Base-by-base conservation (phyloP, 2,797 vertebrate species). In the Meda fulgida region DNA sequence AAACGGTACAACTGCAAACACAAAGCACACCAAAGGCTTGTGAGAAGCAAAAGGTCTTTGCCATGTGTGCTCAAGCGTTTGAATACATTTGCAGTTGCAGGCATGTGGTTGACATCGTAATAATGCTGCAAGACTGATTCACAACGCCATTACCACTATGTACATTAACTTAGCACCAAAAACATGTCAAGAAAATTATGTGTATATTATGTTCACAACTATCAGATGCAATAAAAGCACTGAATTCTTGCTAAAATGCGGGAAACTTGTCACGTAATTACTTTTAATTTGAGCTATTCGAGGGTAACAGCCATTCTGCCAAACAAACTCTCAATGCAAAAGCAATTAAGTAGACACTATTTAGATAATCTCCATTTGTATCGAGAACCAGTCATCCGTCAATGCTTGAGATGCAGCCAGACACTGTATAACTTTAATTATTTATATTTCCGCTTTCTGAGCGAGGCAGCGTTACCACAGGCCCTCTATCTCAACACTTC, bases 391-490 rank as follows among this genome's bases (percentile, higher is more conserved):
- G 80, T 78, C 46, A 82, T 53, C 23, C 75, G 36, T 70, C 26
- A 77, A 14, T 34, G 40, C 65, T 72, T 46, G 77, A 80, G 18
- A 77, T 72, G 53, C 43, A 80, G 70, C 69, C 87, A 85, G 73
- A 83, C 75, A 60, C 8, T 48, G 40, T 69, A 70, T 63, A 38
- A 83, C 76, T 88, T 88, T 60, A 88, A 89, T 87, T 87, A 87
- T 88, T 86, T 80, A 89, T 83, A 78, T 80, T 63, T 85, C 81
- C 77, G 76, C 80, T 77, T 71, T 83, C 78, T 86, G 65, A 29
- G 81, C 36, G 13, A 77, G 85, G 79, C 34, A 60, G 43, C 80
- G 81, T 86, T 81, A 84, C 73, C 69, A 69, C 29, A 29, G 70
- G 69, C 7, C 73, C 40, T 79, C 73, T 60, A 76, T 84, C 84